Base-by-base conservation (phyloP, 2,113 vertebrate species). In the Amazona guildingii region DNA sequence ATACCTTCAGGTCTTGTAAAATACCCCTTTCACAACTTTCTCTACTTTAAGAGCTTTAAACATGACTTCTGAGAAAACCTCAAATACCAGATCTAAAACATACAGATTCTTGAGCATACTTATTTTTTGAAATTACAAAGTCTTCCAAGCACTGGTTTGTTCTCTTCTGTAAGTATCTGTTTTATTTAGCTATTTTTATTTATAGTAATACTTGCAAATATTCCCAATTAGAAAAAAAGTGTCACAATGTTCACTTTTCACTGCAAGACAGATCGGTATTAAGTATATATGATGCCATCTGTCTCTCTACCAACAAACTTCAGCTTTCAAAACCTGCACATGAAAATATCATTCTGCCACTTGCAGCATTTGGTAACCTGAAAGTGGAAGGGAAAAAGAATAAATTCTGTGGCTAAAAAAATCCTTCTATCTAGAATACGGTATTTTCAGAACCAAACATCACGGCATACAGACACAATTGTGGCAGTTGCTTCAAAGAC, bases 21-120 rank as follows among this genome's bases (percentile, higher is more conserved):
- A 95, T 74, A 94, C 83, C 85, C 82, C 54, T 90, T 88, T 90
- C 67, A 61, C 90, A 96, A 69, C 68, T 72, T 91, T 84, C 81
- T 84, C 74, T 95, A 73, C 35, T 27, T 20, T 70, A 82, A 72
- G 81, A 87, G 74, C 95, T 96, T 97, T 90, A 95, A 95, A 97
- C 84, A 33, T 3, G 33, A 96, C 96, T 95, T 94, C 96, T 96
- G 78, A 97, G 90, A 81, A 91, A 96, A 96, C 92, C 90, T 97
- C 92, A 94, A 76, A 91, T 91, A 75, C n/a, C 54, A 67, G 33
- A 91, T 77, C 86, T 93, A 93, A 95, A 91, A 93, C 82, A 55
- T 20, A 89, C 3, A 75, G 66, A 88, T 86, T 87, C 43, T 79
- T 67, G 11, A 84, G 19, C 13, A 28, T 64, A 43, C 77, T 57